Base-by-base conservation (phyloP, 2,797 vertebrate species). In the Acrossocheilus wenchowensis region DNA sequence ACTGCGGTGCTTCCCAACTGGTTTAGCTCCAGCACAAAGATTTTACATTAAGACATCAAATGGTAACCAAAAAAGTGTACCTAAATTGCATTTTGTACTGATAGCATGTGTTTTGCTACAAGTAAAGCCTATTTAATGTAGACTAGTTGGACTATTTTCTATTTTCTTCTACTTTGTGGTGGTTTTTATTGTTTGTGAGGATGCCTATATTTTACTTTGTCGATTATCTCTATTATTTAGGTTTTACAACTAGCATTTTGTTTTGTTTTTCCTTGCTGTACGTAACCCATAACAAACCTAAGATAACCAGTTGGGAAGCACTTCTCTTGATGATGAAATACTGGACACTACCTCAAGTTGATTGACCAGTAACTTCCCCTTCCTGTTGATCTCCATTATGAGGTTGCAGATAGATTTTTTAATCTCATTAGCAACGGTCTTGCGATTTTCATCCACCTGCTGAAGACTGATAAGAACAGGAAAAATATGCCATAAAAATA, bases 341-440 rank as follows among this genome's bases (percentile, higher is more conserved):
- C 34, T 9, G 54, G 5, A 79, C 77, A 88, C 79, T 92, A 99
- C 98, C 96, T 99, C 97, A 19, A 99, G 95, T 50, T 99, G 98
- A 93, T 98, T 98, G 9, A 99, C 94, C 48, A 99, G 92, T 89
- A 98, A 97, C 94, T 99, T 99, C 54, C 98, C 98, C 89, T 99
- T 99, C 92, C 97, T 96, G 93, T 99, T 99, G 91, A 99, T 98
- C 94, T 99, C 98, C 94, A 99, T 97, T 90, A 99, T 99, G 88
- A 99, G 89, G 62, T 97, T 98, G 92, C 98, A 99, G 91, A 99
- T 98, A 81, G 98, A 97, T 92, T 98, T 98, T 95, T 99, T 99
- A 88, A 99, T 98, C 93, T 99, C 98, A 88, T 99, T 98, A 69
- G 98, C 97, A 81, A 99, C 98, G 26, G 95, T 94, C 85, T 97